Conservation (phyloP, 2,888 invertebrate species). For the Cremastinae sp. region DNA sequence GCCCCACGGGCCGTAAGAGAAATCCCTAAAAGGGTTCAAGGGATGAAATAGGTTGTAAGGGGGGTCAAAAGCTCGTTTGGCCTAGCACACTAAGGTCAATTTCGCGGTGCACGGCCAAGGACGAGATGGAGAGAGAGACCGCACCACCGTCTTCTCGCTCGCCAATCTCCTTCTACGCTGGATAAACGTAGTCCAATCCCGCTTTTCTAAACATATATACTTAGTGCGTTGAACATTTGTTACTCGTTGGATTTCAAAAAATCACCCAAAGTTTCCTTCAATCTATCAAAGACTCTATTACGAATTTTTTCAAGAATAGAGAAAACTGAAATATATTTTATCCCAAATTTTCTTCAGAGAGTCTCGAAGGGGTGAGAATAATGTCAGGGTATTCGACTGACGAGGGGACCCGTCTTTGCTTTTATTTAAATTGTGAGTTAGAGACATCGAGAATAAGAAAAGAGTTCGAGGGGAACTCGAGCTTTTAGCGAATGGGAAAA, state of each 20-base stretch:
- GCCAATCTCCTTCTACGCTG: slow-evolving; percentile 4
- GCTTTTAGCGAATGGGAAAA: slow-evolving; percentile 77
- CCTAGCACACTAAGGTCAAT: slow-evolving; percentile 67
- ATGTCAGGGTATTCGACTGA: slow-evolving; percentile 2
- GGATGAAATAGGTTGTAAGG: slow-evolving; percentile 62
- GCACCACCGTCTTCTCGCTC: slow-evolving; percentile 23
- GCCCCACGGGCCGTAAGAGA: slow-evolving; percentile 58
- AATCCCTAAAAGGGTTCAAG: slow-evolving; percentile 48
- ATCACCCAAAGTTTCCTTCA: background rate
- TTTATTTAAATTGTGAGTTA: slow-evolving; percentile 81
- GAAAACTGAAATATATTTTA: background rate
- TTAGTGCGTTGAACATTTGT: background rate
- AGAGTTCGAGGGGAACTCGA: slow-evolving; percentile 29
- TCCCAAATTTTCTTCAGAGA: background rate
- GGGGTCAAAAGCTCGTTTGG: slow-evolving; percentile 70
- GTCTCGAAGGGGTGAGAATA: slow-evolving; percentile 22
- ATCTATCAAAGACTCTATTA: too few relatives aligned
- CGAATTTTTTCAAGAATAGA: background rate
- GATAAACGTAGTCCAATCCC: slow-evolving; percentile 14
- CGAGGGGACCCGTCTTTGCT: slow-evolving; percentile 77
- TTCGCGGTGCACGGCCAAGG: slow-evolving; percentile 62
- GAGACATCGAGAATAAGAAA: slow-evolving; percentile 63
- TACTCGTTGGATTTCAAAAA: slow-evolving; percentile 1
- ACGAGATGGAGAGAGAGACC: slow-evolving; percentile 27
- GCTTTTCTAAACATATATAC: slow-evolving; percentile 2